Conservation (phyloP, 2,888 invertebrate genomes). For the Abscondita cerata region DNA sequence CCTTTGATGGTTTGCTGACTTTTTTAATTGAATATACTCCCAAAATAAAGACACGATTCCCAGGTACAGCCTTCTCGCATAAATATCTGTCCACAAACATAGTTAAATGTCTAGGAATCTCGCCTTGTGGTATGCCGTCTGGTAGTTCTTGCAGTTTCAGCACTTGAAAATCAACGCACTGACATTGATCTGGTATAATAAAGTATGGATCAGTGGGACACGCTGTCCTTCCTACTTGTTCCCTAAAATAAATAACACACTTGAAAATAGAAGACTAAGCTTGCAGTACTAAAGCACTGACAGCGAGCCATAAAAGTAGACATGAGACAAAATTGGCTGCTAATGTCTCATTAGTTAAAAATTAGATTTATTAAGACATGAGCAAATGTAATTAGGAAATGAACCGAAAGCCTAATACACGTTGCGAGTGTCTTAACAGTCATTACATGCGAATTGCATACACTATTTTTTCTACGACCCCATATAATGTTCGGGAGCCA, state of each 20-base stretch:
- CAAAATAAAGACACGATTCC: slow-evolving; percentile 90
- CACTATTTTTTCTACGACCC: too few species aligned
- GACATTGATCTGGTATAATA: slow-evolving; percentile 97
- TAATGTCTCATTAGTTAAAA: too few species aligned
- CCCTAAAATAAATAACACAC: slow-evolving; percentile 64
- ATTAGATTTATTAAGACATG: too few species aligned
- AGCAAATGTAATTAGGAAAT: too few species aligned
- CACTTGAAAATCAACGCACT: slow-evolving; percentile 97
- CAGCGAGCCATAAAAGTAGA: too few species aligned
- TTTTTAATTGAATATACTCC: slow-evolving; percentile 98
- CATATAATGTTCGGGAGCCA: too few species aligned
- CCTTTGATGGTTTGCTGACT: slow-evolving; percentile 68
- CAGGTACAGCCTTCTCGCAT: slow-evolving; percentile 95
- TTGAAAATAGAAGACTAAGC: too few species aligned
- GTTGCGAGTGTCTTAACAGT: too few species aligned
- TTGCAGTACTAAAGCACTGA: too few species aligned
- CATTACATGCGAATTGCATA: too few species aligned
- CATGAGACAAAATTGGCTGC: too few species aligned
- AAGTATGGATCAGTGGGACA: slow-evolving; percentile 98
- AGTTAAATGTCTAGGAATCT: slow-evolving; percentile 95
- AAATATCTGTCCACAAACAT: slow-evolving; percentile 93
- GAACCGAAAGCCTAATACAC: too few species aligned
- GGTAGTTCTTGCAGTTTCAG: slow-evolving; percentile 97
- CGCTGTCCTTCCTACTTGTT: slow-evolving; percentile 89
- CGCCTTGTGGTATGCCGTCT: slow-evolving; percentile 94